Evolutionary conservation across 2,797 vertebrate species (phyloP).

Genomic region (Pseudocheirus occidentalis): DNA sequence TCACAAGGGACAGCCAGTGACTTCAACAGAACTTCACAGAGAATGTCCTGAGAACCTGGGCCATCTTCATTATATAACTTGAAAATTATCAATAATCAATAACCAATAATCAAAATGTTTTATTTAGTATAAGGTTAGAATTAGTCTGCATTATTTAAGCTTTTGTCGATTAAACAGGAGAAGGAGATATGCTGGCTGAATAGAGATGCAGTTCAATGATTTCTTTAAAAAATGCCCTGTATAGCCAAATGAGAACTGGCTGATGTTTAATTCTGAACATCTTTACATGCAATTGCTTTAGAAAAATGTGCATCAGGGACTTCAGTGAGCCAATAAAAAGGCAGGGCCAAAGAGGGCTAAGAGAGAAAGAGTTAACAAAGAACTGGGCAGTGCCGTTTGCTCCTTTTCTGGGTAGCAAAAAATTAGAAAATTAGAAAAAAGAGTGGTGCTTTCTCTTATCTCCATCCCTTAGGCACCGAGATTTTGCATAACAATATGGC

Average conservation of each 20-base stretch:
- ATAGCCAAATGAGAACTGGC: background rate
- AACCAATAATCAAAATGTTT: background rate
- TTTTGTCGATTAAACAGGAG: background rate
- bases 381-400: background rate
- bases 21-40: background rate
- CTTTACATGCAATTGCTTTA: background rate
- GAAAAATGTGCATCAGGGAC: background rate
- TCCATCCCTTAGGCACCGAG: background rate
- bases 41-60: background rate
- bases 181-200: background rate
- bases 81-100: background rate
- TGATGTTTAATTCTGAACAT: background rate
- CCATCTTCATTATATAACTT: background rate
- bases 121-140: conserved; percentile 1
- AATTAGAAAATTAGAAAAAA: background rate
- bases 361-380: background rate
- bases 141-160: background rate
- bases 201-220: background rate
- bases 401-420: background rate
- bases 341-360: background rate
- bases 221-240: background rate
- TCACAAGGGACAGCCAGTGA: background rate
- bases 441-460: background rate
- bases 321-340: background rate
- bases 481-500: conserved; percentile 4